Evolutionary conservation across 1,140 invertebrate genomes (phyloP), one percentile per base, ranked within the genome.

Genomic region (Temnothorax nylanderi): DNA sequence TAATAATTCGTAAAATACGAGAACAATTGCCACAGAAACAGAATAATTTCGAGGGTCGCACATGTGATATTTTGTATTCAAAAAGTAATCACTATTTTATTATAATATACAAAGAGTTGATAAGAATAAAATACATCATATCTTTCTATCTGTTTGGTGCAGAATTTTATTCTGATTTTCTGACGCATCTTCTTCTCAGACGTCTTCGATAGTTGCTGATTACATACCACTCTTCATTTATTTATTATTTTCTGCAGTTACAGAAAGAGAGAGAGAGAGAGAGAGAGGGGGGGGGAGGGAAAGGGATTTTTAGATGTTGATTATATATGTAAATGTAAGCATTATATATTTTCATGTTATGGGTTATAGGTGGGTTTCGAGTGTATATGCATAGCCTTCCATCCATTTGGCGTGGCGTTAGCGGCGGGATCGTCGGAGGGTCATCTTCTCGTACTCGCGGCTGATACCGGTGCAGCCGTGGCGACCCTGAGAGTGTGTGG

Each of bases 401-500:
- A 99, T 96, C 98, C 98, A 3, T 97, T 98, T 89, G 98, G 98
- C 21, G 96, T 97, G 18, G 97, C 98, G 8, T 95, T 99, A 54
- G 98, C 98, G 10, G 97, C 98, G 10, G 99, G 99, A 75, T 98
- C 98, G 88, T 97, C 97, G 0, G 98, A 98, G 92, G 98, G 98
- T 1, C 97, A 98, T 94, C 95, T 99, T 69, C 96, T 98, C 26
- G 97, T 99, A 11, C 95, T 99, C 18, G 98, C 98, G 91, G 97
- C 97, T 10, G 97, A 98, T 88, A 97, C 97, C 62, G 98, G 98
- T 3, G 96, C 97, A 6, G 97, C 98, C 21, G 97, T 98, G 2
- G 97, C 98, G 8, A 98, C 98, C 0, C 95, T 99, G 2, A 95
- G 98, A 93, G 98, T 99, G 2, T 98, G 98, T 90, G 98, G 98